phyloP scores from a whole-genome alignment of 2,797 vertebrate genomes.

The Heteromormyrus szaboi region DNA sequence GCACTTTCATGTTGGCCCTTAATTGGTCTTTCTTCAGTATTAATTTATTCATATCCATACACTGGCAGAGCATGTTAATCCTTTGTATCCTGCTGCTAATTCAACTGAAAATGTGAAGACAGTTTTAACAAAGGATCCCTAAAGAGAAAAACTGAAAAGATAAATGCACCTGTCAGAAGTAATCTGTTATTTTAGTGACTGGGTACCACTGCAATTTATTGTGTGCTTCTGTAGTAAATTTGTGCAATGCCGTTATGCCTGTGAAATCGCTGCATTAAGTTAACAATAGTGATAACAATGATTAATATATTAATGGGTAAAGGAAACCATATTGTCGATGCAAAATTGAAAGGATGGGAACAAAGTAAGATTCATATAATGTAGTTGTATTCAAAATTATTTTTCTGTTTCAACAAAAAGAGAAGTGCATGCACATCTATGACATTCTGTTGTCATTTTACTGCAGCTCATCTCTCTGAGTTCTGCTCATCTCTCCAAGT shows the following conservation, averaged over 20 bases:
- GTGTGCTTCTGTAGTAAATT: not conserved
- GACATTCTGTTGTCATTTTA: not conserved
- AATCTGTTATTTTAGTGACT: not conserved
- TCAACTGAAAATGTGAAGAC: constrained; percentile 14
- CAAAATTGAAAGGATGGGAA: not conserved
- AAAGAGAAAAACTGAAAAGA: constrained; percentile 11
- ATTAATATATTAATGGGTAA: not conserved
- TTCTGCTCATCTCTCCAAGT: not conserved
- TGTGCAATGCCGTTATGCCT: not conserved
- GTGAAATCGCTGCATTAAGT: not conserved
- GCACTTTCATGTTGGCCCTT: not conserved
- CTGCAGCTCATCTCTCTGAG: not conserved
- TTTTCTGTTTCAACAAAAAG: not conserved
- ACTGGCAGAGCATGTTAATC: constrained; percentile 10
- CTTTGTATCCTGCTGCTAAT: constrained; percentile 26
- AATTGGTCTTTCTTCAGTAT: constrained; percentile 16
- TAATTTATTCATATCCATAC: constrained; percentile 22
- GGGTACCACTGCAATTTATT: not conserved
- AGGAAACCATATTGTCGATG: not conserved
- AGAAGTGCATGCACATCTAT: not conserved
- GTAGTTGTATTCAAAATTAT: constrained; percentile 1
- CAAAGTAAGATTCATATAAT: not conserved
- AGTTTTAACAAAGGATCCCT: constrained; percentile 17
- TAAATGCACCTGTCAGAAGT: not conserved
- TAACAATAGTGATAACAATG: not conserved